phyloP scores from a whole-genome alignment of 2,888 invertebrate genomes.

The Drosophila diplacantha region DNA sequence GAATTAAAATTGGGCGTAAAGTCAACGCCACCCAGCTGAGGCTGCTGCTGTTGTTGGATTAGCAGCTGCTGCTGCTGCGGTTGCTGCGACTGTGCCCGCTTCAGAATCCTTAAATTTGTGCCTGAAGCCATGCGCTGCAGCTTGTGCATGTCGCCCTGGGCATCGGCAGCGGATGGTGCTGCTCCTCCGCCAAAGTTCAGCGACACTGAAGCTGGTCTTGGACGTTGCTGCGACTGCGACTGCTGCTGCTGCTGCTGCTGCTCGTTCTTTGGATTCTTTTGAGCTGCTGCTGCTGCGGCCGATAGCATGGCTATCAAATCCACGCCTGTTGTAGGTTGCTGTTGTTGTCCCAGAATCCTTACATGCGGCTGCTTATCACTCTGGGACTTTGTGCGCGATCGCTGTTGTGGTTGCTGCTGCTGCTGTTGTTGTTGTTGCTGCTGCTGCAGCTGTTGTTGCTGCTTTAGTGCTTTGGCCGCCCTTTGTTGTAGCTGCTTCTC shows the following conservation, averaged over 20 bases:
- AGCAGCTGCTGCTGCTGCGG: slow-evolving; percentile 39
- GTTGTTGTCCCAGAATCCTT: slow-evolving; percentile 46
- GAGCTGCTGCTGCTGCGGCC: slow-evolving; percentile 63
- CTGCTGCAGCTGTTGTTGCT: slow-evolving; percentile 25
- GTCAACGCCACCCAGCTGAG: slow-evolving; percentile 36
- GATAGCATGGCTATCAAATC: slow-evolving; percentile 67
- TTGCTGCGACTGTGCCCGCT: slow-evolving; percentile 66
- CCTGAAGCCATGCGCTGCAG: slow-evolving; percentile 73
- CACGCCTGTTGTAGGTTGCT: slow-evolving; percentile 44
- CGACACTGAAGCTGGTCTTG: slow-evolving; percentile 64
- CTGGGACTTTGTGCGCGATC: slow-evolving; percentile 70
- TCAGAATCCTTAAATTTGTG: slow-evolving; percentile 69
- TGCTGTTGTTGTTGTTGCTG: slow-evolving; percentile 46
- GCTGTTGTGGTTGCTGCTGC: slow-evolving; percentile 57
- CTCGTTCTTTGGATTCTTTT: slow-evolving; percentile 44
- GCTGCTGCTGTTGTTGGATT: slow-evolving; percentile 11
- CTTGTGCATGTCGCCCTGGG: slow-evolving; percentile 19
- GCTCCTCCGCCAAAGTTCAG: slow-evolving; percentile 40
- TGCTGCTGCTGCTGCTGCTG: slow-evolving; percentile 29
- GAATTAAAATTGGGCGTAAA: slow-evolving; percentile 77
- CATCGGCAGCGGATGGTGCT: slow-evolving; percentile 22
- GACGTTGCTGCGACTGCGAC: slow-evolving; percentile 44
- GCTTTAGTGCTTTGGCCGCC: slow-evolving; percentile 62
- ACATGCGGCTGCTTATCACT: slow-evolving; percentile 65
- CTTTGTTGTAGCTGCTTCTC: slow-evolving; percentile 74